A percentile compares a stretch with the other conserved stretches of the same genome.
Conservation (phyloP, 37 sponge, comb jelly and placozoan genomes). For the Hormiphora californensis region DNA sequence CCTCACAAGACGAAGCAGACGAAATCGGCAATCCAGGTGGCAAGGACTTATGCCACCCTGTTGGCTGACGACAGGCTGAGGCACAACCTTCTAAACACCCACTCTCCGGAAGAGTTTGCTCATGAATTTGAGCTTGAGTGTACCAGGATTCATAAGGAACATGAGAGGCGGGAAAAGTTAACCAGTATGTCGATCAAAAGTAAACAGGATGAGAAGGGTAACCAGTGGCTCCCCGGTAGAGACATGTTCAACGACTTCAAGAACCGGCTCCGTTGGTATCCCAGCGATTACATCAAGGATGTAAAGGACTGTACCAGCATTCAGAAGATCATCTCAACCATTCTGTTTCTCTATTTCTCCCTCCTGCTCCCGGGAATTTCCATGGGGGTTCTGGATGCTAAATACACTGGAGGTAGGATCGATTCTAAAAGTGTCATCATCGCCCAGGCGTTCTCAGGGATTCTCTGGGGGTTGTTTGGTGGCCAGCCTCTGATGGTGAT, state of each 20-base stretch:
- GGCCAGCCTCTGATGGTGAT: constrained; percentile 38
- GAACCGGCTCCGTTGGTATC: background rate
- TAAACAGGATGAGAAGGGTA: background rate
- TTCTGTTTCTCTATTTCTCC: constrained; percentile 52
- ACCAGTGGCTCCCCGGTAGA: background rate
- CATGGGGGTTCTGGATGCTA: constrained; percentile 33
- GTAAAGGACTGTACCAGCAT: constrained; percentile 39
- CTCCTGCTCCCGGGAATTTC: constrained; percentile 40
- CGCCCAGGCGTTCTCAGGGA: constrained; percentile 28
- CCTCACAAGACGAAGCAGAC: constrained; percentile 30
- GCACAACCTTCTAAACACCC: constrained; percentile 44
- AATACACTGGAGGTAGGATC: constrained; percentile 18
- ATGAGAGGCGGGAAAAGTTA: background rate
- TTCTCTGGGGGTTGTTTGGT: constrained; percentile 35
- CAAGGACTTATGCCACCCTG: constrained; percentile 54
- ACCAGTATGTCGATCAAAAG: background rate
- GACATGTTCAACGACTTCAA: constrained; percentile 40
- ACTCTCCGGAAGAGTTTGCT: constrained; percentile 44
- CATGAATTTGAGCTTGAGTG: constrained; percentile 53
- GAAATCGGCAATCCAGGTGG: constrained; percentile 36
- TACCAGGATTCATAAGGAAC: constrained; percentile 54
- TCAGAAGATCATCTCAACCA: constrained; percentile 52
- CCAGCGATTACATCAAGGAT: background rate
- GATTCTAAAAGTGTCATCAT: constrained; percentile 11
- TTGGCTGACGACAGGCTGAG: constrained; percentile 54